phyloP scores from a whole-genome alignment of 2,113 vertebrate species.

The Varanus salvator region DNA sequence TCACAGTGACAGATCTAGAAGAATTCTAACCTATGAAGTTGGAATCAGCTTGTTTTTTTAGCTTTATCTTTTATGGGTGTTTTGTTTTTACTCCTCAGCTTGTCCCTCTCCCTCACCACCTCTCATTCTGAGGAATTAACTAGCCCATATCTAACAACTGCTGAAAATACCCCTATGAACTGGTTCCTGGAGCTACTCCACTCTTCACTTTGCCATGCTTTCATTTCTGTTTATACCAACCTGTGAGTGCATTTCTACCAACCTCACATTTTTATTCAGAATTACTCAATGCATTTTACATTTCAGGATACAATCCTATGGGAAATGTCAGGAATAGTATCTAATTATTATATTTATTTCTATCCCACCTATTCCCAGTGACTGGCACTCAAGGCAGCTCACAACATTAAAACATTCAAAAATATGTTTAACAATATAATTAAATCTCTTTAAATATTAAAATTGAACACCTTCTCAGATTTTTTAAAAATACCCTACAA shows the following conservation, averaged over 20 bases:
- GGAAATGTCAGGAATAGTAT: too few relatives aligned
- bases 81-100: neutral
- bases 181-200: neutral
- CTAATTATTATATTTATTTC: too few relatives aligned
- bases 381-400: too few relatives aligned
- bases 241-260: neutral
- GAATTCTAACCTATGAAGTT: neutral
- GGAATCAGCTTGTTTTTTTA: neutral
- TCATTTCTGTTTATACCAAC: neutral
- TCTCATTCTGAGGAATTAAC: neutral
- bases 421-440: too few relatives aligned
- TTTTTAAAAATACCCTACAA: too few relatives aligned
- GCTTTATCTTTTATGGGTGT: too few relatives aligned
- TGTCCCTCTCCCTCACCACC: neutral
- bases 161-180: neutral
- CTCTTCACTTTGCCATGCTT: neutral
- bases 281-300: neutral
- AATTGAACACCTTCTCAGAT: too few relatives aligned
- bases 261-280: neutral
- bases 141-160: neutral
- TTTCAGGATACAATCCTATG: too few relatives aligned
- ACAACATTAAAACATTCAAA: too few relatives aligned
- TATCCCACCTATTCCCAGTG: too few relatives aligned
- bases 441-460: too few relatives aligned
- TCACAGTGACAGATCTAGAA: constrained; percentile 8